phyloP scores from a whole-genome alignment of 2,888 invertebrate species.

The Polymixis lichenea region DNA sequence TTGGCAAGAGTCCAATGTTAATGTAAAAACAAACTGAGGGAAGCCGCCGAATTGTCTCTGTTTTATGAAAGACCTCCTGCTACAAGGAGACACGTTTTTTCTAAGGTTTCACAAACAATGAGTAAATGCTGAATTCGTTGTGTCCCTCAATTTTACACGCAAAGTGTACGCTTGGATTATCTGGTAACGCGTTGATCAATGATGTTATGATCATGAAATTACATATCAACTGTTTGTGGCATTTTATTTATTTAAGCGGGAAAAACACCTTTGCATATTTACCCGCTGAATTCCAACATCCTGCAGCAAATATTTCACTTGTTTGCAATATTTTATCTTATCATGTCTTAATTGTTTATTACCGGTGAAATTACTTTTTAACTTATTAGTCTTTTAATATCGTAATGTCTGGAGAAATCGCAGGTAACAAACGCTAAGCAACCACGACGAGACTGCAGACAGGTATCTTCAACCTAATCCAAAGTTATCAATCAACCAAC shows the following conservation, averaged over 20 bases:
- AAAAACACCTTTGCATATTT: slow-evolving; percentile 37
- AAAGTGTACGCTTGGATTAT: slow-evolving; percentile 29
- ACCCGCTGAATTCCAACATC: slow-evolving; percentile 26
- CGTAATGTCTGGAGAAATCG: slow-evolving; percentile 9
- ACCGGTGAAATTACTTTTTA: slow-evolving; percentile 12
- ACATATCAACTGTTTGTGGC: slow-evolving; percentile 3
- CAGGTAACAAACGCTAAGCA: neutral
- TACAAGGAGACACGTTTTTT: slow-evolving; percentile 49
- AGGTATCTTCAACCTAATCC: slow-evolving; percentile 9
- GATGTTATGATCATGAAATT: slow-evolving; percentile 24
- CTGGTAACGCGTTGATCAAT: slow-evolving; percentile 27
- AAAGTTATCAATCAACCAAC: slow-evolving; percentile 61
- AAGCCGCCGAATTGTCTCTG: slow-evolving; percentile 70
- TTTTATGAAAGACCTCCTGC: slow-evolving; percentile 52
- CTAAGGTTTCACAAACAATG: slow-evolving; percentile 39
- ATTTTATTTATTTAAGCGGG: slow-evolving; percentile 24
- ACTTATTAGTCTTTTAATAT: neutral
- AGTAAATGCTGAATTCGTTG: slow-evolving; percentile 55
- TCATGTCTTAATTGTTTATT: slow-evolving; percentile 29
- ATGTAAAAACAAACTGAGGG: slow-evolving; percentile 74
- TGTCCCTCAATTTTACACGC: slow-evolving; percentile 54
- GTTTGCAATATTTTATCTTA: slow-evolving; percentile 50
- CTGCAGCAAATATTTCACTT: slow-evolving; percentile 30
- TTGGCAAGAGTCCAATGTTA: slow-evolving; percentile 82
- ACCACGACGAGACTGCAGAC: slow-evolving; percentile 28